phyloP scores from a whole-genome alignment of 2,888 invertebrate species.

The Bombylius major region DNA sequence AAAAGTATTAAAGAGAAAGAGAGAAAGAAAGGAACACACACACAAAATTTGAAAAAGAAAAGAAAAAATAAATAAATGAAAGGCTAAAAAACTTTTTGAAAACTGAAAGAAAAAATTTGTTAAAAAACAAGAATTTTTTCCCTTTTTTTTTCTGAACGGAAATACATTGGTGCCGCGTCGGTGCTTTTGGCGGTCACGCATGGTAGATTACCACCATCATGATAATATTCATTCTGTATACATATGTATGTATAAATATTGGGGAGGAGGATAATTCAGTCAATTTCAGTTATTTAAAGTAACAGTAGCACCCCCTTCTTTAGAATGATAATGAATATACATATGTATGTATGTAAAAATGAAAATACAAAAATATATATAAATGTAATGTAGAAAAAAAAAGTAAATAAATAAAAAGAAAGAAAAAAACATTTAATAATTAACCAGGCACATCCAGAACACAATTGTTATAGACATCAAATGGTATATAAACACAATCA shows the following conservation, averaged over 20 bases:
- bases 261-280: too few relatives aligned
- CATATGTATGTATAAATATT: too few relatives aligned
- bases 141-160: constrained; percentile 22
- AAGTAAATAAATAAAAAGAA: too few relatives aligned
- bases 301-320: constrained; percentile 3
- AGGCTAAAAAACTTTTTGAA: not conserved
- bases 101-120: not conserved
- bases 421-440: too few relatives aligned
- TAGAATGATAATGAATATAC: not conserved
- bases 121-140: not conserved
- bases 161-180: constrained; percentile 36
- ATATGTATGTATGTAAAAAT: too few relatives aligned
- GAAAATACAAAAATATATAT: too few relatives aligned
- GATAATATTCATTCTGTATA: constrained; percentile 1
- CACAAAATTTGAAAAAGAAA: not conserved
- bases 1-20: too few relatives aligned
- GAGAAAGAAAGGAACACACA: too few relatives aligned
- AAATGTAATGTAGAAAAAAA: too few relatives aligned
- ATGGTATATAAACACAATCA: too few relatives aligned
- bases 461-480: too few relatives aligned
- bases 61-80: not conserved
- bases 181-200: constrained; percentile 20
- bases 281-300: not conserved
- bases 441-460: too few relatives aligned
- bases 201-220: constrained; percentile 13